Evolutionary conservation across 1,140 invertebrate species (phyloP).

Genomic region (Ganaspis sp.): DNA sequence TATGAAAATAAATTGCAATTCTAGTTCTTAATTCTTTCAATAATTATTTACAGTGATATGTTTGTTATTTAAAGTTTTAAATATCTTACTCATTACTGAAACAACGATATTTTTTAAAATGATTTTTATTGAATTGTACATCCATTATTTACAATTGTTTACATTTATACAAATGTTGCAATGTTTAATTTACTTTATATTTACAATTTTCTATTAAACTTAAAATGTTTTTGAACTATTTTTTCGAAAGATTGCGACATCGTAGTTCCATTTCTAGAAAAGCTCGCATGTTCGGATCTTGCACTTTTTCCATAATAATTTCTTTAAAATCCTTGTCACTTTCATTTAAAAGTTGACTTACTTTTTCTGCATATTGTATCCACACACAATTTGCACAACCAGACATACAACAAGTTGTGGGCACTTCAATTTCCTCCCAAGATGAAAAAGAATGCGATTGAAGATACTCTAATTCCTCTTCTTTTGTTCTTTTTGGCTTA

Average conservation of each 20-base stretch:
- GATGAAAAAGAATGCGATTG: not conserved
- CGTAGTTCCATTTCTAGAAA: slow-evolving; percentile 87
- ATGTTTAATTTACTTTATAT: not conserved
- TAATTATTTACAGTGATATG: no score
- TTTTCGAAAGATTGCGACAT: slow-evolving; percentile 64
- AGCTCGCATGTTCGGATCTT: slow-evolving; percentile 89
- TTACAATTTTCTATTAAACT: not conserved
- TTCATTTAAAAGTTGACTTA: slow-evolving; percentile 82
- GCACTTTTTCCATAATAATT: slow-evolving; percentile 85
- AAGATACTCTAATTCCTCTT: not conserved
- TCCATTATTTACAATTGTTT: not conserved
- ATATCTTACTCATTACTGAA: no score
- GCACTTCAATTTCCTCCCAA: slow-evolving; percentile 76
- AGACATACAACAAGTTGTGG: slow-evolving; percentile 93
- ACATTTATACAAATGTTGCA: not conserved
- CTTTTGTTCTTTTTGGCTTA: slow-evolving; percentile 5
- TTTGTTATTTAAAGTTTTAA: no score
- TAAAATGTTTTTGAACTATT: not conserved
- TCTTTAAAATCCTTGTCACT: slow-evolving; percentile 82
- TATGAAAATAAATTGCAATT: no score
- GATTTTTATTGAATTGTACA: no score
- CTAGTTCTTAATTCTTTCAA: no score
- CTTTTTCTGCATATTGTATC: slow-evolving; percentile 91
- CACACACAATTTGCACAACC: slow-evolving; percentile 97
- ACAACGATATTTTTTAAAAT: no score